Conservation (phyloP, 2,888 invertebrate species). For the Julus scandinavius region DNA sequence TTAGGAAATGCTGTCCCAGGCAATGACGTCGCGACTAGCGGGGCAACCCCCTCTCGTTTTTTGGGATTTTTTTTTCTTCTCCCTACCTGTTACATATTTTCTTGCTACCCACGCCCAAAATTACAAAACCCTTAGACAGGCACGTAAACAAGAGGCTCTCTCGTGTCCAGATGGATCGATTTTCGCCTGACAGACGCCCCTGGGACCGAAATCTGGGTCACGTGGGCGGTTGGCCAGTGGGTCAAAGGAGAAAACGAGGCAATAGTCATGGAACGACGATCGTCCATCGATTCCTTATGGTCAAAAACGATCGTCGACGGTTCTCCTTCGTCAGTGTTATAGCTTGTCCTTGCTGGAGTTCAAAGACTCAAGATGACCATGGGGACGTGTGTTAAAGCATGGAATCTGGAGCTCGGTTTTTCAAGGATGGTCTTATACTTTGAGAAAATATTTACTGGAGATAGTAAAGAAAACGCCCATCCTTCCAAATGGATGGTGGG, state of each 20-base stretch:
- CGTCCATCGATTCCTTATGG: background rate
- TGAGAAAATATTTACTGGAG: background rate
- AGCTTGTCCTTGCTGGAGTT: background rate
- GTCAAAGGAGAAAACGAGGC: background rate
- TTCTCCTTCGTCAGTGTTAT: background rate
- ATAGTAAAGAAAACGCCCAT: background rate
- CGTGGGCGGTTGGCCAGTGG: background rate
- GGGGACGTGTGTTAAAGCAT: background rate
- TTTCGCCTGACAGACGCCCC: background rate
- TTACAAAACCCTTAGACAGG: background rate
- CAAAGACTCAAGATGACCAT: constrained; percentile 11
- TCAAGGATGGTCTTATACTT: background rate
- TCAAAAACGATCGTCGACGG: background rate
- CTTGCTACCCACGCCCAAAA: constrained; percentile 1
- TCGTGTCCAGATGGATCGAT: constrained; percentile 3
- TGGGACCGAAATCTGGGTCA: background rate
- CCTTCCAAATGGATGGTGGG: background rate
- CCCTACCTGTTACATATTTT: constrained; percentile 28
- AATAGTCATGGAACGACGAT: background rate
- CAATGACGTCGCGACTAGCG: constrained; percentile 9
- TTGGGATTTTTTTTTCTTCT: too few relatives aligned
- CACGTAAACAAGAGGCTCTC: background rate
- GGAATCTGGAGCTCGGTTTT: background rate
- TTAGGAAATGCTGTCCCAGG: constrained; percentile 28
- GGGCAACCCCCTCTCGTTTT: constrained; percentile 10